Evolutionary conservation across 1,140 invertebrate genomes (phyloP), one percentile per base, ranked within the genome.

Genomic region (Achatina immaculata): DNA sequence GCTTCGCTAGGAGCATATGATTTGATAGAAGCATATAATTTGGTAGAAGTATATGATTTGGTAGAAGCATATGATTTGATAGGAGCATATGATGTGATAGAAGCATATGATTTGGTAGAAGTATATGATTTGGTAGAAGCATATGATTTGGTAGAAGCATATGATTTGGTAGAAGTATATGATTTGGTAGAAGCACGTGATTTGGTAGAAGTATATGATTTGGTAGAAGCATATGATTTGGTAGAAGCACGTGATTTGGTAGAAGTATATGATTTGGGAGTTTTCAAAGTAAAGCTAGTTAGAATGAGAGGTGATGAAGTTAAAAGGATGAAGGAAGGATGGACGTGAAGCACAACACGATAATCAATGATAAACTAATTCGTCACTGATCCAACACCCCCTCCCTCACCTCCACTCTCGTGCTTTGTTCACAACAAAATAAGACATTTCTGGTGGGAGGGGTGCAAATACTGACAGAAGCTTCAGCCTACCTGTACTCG

Each of bases 401-500:
- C n/a, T n/a, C n/a, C n/a, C n/a, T n/a, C n/a, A n/a, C n/a, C n/a
- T n/a, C n/a, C n/a, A n/a, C n/a, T n/a, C n/a, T n/a, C n/a, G n/a
- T n/a, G n/a, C n/a, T n/a, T n/a, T n/a, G n/a, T n/a, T n/a, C n/a
- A n/a, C n/a, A n/a, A n/a, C n/a, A n/a, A n/a, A n/a, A n/a, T n/a
- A n/a, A n/a, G n/a, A n/a, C n/a, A n/a, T n/a, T n/a, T n/a, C n/a
- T n/a, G n/a, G n/a, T n/a, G n/a, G n/a, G n/a, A n/a, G n/a, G n/a
- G n/a, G n/a, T n/a, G n/a, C n/a, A n/a, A n/a, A n/a, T n/a, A n/a
- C n/a, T n/a, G n/a, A n/a, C n/a, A n/a, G n/a, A n/a, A n/a, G n/a
- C n/a, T n/a, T n/a, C n/a, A n/a, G n/a, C 42, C 36, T 24, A 80
- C 78, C 78, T 72, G 68, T 80, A 80, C 42, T 80, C 78, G 45